Percentiles rank a stretch among this genome's conserved stretches.
Conservation (phyloP, 2,888 invertebrate species). For the Drosophila acutilabella region DNA sequence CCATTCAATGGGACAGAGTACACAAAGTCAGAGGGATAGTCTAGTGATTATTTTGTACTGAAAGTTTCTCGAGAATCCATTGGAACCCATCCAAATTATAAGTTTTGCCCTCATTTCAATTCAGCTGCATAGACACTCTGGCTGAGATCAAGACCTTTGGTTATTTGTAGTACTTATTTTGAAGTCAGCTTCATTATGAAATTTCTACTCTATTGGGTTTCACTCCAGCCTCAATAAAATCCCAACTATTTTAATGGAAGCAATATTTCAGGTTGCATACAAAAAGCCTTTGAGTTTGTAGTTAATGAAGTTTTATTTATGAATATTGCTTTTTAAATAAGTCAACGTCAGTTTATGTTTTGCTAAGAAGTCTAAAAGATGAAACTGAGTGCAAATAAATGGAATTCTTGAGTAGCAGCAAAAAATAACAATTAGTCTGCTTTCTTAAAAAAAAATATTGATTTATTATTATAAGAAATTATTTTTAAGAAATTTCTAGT, state of each 20-base stretch:
- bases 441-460: too few species aligned
- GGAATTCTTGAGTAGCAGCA: too few species aligned
- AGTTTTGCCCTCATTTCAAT: constrained; percentile 75
- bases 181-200: constrained; percentile 43
- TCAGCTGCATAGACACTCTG: constrained; percentile 45
- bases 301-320: constrained; percentile 79
- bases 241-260: constrained; percentile 70
- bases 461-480: neutral
- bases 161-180: constrained; percentile 65
- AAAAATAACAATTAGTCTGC: neutral
- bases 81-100: constrained; percentile 79
- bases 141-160: constrained; percentile 15
- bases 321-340: constrained; percentile 79
- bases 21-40: constrained; percentile 35
- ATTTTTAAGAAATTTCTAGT: neutral
- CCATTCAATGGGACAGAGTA: constrained; percentile 5
- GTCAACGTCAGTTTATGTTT: constrained; percentile 28
- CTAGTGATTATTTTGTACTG: constrained; percentile 46
- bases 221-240: constrained; percentile 35
- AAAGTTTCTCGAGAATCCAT: constrained; percentile 59
- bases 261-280: constrained; percentile 62
- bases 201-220: neutral
- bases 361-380: neutral
- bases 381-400: too few species aligned
- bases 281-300: constrained; percentile 26